A percentile compares a stretch with the other conserved stretches of the same genome.
Conservation (phyloP, 2,113 vertebrate species). For the Pteronura brasiliensis region DNA sequence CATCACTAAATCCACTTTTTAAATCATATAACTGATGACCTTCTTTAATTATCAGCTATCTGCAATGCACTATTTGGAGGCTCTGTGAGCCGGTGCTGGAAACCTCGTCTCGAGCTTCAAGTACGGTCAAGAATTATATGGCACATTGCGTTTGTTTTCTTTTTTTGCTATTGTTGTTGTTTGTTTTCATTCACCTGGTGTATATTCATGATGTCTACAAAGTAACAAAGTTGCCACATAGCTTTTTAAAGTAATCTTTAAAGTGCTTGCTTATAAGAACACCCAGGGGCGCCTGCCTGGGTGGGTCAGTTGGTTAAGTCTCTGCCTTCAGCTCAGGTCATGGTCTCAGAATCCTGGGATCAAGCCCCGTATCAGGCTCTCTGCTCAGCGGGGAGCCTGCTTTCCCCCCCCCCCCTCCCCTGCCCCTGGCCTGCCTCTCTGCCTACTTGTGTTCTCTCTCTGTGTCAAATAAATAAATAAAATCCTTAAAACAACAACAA, state of each 20-base stretch:
- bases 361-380: no score
- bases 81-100: background rate
- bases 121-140: no score
- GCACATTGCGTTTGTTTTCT: background rate
- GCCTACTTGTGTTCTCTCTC: background rate
- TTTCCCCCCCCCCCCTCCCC: rapidly evolving
- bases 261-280: background rate
- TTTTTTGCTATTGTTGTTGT: background rate
- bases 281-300: background rate
- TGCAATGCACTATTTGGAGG: background rate
- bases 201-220: background rate
- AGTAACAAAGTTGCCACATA: background rate
- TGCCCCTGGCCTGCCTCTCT: background rate
- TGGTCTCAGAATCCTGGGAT: no score
- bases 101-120: background rate
- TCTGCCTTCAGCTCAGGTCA: no score
- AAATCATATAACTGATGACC: background rate
- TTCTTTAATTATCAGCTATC: background rate
- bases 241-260: background rate
- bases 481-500: background rate
- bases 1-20: background rate
- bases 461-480: background rate
- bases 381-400: no score
- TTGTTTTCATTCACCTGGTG: background rate
- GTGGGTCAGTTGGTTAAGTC: background rate